Evolutionary conservation across 2,888 invertebrate species (phyloP).

Genomic region (Epistrophe grossulariae): DNA sequence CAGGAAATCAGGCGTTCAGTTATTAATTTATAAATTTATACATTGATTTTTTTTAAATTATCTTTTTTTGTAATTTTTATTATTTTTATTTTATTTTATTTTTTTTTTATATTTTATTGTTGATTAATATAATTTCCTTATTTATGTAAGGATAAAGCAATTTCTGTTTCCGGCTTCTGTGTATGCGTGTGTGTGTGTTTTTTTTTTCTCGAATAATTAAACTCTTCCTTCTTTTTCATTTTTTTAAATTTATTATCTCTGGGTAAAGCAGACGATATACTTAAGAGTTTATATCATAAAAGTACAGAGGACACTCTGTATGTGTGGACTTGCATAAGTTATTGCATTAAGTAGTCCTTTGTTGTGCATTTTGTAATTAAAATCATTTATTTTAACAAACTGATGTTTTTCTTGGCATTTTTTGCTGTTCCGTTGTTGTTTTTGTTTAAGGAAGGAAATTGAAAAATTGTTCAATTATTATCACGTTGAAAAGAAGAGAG

Average conservation of each 20-base stretch:
- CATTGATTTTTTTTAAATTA: constrained; percentile 47
- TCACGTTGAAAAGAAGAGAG: constrained; percentile 27
- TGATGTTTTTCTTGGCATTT: constrained; percentile 6
- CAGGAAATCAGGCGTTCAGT: constrained; percentile 45
- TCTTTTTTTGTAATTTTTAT: constrained; percentile 19
- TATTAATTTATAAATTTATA: constrained; percentile 55
- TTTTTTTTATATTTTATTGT: constrained; percentile 18
- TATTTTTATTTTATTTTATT: constrained; percentile 1
- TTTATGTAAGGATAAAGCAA: constrained; percentile 25
- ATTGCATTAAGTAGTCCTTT: constrained; percentile 61
- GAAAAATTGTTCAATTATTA: constrained; percentile 52
- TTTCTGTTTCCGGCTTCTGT: background rate
- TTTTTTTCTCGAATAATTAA: constrained; percentile 30
- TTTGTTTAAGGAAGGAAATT: constrained; percentile 14
- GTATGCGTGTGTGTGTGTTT: background rate
- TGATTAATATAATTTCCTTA: constrained; percentile 34
- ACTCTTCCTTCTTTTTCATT: background rate
- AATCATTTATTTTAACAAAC: constrained; percentile 43
- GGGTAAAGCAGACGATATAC: background rate
- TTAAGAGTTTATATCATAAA: background rate
- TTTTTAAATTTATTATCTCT: background rate
- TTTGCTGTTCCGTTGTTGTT: background rate
- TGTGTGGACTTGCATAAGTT: constrained; percentile 52
- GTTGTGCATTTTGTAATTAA: constrained; percentile 53
- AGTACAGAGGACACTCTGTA: background rate